Conservation (phyloP, 2,797 vertebrate species). For the Spheniscus humboldti region DNA sequence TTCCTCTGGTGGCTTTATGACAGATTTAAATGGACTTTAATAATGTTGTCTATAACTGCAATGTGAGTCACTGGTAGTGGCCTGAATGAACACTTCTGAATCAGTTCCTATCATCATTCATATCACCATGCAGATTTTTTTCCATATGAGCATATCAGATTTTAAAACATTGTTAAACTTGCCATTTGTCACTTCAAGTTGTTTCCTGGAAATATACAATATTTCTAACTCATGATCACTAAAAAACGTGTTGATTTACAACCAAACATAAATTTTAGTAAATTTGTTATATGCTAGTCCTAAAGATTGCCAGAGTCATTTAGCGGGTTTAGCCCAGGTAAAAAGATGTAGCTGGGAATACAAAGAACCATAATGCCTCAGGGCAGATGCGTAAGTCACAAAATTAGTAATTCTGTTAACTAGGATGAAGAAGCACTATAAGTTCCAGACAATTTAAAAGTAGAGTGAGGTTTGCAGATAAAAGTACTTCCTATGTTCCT, state of each 20-base stretch:
- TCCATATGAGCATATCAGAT: not conserved
- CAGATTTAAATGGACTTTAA: not conserved
- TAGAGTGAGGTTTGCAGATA: not conserved
- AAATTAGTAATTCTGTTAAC: not conserved
- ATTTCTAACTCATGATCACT: not conserved
- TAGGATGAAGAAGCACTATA: not conserved
- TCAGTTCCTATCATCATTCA: not conserved
- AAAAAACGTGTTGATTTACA: not conserved
- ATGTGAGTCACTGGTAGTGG: rapidly evolving
- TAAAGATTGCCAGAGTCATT: not conserved
- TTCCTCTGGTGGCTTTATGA: not conserved
- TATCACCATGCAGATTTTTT: not conserved
- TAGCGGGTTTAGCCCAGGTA: not conserved
- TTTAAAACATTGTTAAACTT: not conserved
- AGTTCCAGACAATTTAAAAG: not conserved
- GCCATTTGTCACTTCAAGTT: not conserved
- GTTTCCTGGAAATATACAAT: not conserved
- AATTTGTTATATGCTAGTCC: not conserved
- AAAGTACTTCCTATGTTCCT: not conserved
- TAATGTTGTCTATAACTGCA: not conserved
- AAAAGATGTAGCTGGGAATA: not conserved
- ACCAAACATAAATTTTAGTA: not conserved
- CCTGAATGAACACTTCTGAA: not conserved
- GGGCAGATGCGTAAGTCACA: not conserved
- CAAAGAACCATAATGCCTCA: not conserved